Evolutionary conservation across 92 coral and sea anemone genomes (phyloP), one percentile per base, ranked within the genome.

Genomic region (Micromussa lordhowensis): DNA sequence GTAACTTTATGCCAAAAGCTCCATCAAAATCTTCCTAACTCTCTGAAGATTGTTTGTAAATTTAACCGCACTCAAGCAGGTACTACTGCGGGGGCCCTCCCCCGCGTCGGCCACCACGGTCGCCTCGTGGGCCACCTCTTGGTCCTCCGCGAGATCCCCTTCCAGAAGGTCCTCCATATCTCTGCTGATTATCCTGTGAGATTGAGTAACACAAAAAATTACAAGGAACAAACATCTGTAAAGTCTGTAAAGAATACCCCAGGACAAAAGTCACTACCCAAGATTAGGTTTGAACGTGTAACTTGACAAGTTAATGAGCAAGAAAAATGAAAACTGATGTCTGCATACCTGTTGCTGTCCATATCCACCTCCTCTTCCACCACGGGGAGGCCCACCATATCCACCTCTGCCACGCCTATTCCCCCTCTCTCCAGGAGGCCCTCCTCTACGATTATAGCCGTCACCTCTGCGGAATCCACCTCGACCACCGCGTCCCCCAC

Each of bases 21-120:
- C 96, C 99, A 97, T 97, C 98, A 93, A 94, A 97, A 97, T 97
- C 99, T 97, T 97, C 98, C 98, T 91, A 89, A 91, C 89, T 78
- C 84, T 26, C 68, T 87, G 85, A 71, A 79, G 85, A 40, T 91
- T 82, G 87, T 82, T 79, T 81, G 26, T 61, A 34, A 87, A 80
- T 84, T 36, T 63, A 53, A 63, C 53, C 66, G 55, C 70, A 74
- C 73, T 49, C 12, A 49, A 55, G 68, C 55, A 80, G 70, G 69
- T 81, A 92, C 84, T 95, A 94, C 78, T 93, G 98, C 30, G 91
- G 94, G 31, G 93, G 95, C 9, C 94, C 94, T 16, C 98, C 95
- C 30, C 98, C 94, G 38, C 96, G 97, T 36, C 90, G 91, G 12
- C 94, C 95, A 44, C 96, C 92, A 4, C 94, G 91, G 66, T 93